Conservation (phyloP, 2,113 vertebrate genomes). For the Thunnus thynnus region DNA sequence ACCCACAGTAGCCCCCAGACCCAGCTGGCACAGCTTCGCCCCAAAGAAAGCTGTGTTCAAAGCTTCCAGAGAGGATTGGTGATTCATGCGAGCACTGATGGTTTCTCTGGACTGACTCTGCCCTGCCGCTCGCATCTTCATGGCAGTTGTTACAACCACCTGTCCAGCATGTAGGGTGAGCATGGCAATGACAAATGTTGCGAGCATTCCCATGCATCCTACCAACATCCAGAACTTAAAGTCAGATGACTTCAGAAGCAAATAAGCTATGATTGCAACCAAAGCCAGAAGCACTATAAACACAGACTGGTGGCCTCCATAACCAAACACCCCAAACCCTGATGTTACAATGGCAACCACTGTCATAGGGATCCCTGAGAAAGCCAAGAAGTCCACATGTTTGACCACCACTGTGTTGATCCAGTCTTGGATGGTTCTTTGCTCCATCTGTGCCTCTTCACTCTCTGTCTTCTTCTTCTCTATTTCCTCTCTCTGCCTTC, state of each 20-base stretch:
- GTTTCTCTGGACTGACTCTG: conserved; percentile 39
- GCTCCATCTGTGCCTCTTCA: conserved; percentile 56
- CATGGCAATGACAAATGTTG: conserved; percentile 75
- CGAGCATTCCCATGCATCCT: conserved; percentile 79
- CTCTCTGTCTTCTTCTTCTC: conserved; percentile 57
- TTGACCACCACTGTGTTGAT: conserved; percentile 69
- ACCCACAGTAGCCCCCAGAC: conserved; percentile 76
- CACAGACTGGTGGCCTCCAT: conserved; percentile 74
- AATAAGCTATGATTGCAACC: conserved; percentile 61
- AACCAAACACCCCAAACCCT: conserved; percentile 76
- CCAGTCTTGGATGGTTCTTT: conserved; percentile 66
- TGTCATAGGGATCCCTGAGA: conserved; percentile 80
- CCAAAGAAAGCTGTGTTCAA: conserved; percentile 75
- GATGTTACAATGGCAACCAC: conserved; percentile 71
- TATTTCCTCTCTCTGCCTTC: conserved; percentile 51
- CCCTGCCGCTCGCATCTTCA: conserved; percentile 51
- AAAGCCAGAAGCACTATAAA: conserved; percentile 69
- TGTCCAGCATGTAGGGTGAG: conserved; percentile 80
- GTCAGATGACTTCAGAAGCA: conserved; percentile 60
- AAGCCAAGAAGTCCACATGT: conserved; percentile 78
- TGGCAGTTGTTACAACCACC: conserved; percentile 49
- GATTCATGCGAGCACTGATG: conserved; percentile 57
- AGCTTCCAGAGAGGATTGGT: conserved; percentile 70
- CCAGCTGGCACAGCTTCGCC: conserved; percentile 76
- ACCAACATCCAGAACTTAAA: conserved; percentile 82